phyloP scores from a whole-genome alignment of 1,140 invertebrate genomes.

The Ephestia elutella region DNA sequence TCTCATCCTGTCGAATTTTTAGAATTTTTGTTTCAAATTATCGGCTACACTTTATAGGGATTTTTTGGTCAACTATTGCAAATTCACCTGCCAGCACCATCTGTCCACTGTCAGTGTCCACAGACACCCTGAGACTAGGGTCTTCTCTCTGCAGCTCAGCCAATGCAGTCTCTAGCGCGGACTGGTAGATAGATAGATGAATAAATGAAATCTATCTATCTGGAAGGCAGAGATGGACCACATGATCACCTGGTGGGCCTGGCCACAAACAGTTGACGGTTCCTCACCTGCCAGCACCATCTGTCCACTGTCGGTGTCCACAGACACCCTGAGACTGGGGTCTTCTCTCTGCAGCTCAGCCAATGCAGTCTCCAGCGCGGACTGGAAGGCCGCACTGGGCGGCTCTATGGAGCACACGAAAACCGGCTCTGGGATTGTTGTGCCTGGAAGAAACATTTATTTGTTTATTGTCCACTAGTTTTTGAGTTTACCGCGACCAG shows the following conservation, averaged over 20 bases:
- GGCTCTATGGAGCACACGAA: conserved; percentile 98
- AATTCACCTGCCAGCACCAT: conserved; percentile 86
- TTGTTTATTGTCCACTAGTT: too few species aligned
- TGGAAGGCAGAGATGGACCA: too few species aligned
- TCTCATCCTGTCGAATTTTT: too few species aligned
- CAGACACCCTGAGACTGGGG: conserved; percentile 89
- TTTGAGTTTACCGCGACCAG: too few species aligned
- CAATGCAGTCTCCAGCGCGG: conserved; percentile 89
- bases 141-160: conserved; percentile 91
- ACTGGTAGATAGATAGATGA: too few species aligned
- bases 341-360: conserved; percentile 91
- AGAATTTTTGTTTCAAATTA: too few species aligned
- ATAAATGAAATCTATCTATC: too few species aligned
- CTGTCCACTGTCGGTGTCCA: conserved; percentile 88
- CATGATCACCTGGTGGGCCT: too few species aligned
- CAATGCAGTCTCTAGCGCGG: conserved; percentile 88
- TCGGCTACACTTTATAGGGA: too few species aligned
- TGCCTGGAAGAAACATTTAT: too few species aligned
- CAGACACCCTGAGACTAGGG: conserved; percentile 89
- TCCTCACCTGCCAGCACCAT: conserved; percentile 83
- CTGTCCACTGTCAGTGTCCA: conserved; percentile 88
- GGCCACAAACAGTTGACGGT: too few species aligned
- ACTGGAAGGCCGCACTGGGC: conserved; percentile 84
- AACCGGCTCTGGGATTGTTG: conserved; percentile 91
- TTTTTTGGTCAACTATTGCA: too few species aligned